Evolutionary conservation across 2,888 invertebrate species (phyloP).

Genomic region (Lithodes maja): DNA sequence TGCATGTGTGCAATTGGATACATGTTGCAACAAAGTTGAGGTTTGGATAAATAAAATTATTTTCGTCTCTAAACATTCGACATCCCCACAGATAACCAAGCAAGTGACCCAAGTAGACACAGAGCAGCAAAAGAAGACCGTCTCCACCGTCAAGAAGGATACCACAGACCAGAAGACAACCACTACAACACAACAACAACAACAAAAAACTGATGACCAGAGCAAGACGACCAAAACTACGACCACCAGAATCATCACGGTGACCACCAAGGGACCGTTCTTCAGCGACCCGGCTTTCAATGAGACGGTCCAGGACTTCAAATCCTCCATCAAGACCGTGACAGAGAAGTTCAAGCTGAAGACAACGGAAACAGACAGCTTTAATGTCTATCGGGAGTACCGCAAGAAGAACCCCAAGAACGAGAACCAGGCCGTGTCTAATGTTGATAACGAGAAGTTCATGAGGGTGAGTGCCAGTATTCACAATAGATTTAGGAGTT

Average conservation of each 20-base stretch:
- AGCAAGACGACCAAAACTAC: slow-evolving; percentile 1
- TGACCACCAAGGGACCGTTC: slow-evolving; percentile 24
- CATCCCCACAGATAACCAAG: too few relatives aligned
- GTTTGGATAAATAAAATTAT: too few relatives aligned
- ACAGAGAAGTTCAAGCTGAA: slow-evolving; percentile 26
- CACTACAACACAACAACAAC: background rate
- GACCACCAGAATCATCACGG: slow-evolving; percentile 7
- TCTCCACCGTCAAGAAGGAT: background rate
- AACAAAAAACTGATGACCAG: background rate
- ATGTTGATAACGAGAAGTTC: background rate
- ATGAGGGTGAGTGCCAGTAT: slow-evolving; percentile 13
- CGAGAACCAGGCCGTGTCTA: slow-evolving; percentile 32
- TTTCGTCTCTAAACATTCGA: too few relatives aligned
- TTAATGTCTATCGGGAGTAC: slow-evolving; percentile 31
- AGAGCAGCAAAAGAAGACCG: background rate
- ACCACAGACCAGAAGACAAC: background rate
- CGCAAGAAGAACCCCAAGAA: slow-evolving; percentile 33
- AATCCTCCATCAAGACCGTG: slow-evolving; percentile 21
- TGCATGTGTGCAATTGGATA: too few relatives aligned
- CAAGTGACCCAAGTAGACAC: too few relatives aligned
- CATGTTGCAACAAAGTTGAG: too few relatives aligned
- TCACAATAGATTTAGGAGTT: background rate
- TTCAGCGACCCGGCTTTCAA: slow-evolving; percentile 31
- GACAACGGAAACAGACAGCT: slow-evolving; percentile 14
- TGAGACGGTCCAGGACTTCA: slow-evolving; percentile 18